Percentiles rank a stretch among this genome's conserved stretches.
phyloP scores from a whole-genome alignment of 2,113 vertebrate species.

The Corythaixoides concolor region DNA sequence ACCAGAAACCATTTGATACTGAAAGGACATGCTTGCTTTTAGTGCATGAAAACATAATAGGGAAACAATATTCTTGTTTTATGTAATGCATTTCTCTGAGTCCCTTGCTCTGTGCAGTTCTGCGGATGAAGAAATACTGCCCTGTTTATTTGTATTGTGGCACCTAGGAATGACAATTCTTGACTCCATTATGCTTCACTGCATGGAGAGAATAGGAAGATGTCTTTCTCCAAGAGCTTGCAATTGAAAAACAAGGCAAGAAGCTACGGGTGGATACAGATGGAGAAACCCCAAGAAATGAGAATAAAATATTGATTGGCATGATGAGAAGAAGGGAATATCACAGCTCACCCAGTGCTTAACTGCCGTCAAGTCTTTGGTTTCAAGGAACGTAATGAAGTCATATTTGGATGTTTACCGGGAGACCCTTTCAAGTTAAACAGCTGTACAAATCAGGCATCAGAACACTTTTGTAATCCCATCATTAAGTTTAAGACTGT shows the following conservation, averaged over 20 bases:
- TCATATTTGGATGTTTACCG: background rate
- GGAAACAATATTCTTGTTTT: slow-evolving; percentile 1
- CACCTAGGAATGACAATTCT: background rate
- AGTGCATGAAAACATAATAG: background rate
- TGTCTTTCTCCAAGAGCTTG: background rate
- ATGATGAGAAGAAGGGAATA: background rate
- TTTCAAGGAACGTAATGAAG: background rate
- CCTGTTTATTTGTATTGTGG: background rate
- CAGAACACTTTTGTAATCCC: background rate
- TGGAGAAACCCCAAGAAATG: background rate
- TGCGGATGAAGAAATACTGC: background rate
- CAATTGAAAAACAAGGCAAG: background rate
- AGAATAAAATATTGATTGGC: background rate
- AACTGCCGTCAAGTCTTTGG: background rate
- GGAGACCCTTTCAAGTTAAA: background rate
- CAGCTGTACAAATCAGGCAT: background rate
- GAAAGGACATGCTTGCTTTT: background rate
- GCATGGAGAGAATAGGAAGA: background rate
- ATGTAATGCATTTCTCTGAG: background rate
- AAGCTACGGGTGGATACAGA: background rate
- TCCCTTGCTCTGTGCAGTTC: background rate
- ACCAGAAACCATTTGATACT: background rate
- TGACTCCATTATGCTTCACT: background rate
- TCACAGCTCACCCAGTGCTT: background rate
- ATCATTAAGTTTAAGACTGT: background rate